Evolutionary conservation across 92 coral and sea anemone genomes (phyloP), one percentile per base, ranked within the genome.

Genomic region (Epizoanthus rinbou): DNA sequence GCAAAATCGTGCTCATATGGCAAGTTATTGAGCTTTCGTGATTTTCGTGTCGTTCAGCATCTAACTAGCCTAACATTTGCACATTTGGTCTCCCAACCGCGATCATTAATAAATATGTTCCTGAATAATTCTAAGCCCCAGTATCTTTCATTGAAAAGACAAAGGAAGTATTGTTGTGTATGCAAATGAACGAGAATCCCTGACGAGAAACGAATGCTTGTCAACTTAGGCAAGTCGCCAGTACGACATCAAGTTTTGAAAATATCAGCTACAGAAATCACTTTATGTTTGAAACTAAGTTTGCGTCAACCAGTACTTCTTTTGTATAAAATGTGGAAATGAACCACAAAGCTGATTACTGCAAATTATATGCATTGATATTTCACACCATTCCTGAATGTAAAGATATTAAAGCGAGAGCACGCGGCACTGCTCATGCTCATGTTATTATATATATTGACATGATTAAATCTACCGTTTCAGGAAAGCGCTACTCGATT

Each of bases 61-160:
- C 82, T 6, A 60, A 63, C 82, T 33, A 54, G 53, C 37, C 71
- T 41, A 60, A 78, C 81, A 78, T 78, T 78, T 57, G 82, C 72
- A 60, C 82, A 78, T 78, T 78, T 43, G 82, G 82, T 78, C 31
- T n/a, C 39, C 71, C 19, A 69, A 78, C 82, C 25, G 82, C 71
- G 65, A 57, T 62, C 82, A 78, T 78, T 78, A 78, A 37, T 65
- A 60, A 78, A 62, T 41, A 78, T 78, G 65, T 62, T 59, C 66
- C 60, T 78, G 82, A 78, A 78, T 78, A 78, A 78, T 78, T 78
- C 72, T 78, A 37, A 78, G 71, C 82, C 24, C 69, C 82, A 9
- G 71, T 78, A 62, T 78, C 45, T 19, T 76, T 62, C 45, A 62
- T 62, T 78, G 71, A 78, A 62, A 39, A 69, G 64, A 78, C 82